A percentile compares a stretch with the other conserved stretches of the same genome.
Evolutionary conservation across 1,140 invertebrate species (phyloP).

Genomic region (Oscheius sp.): DNA sequence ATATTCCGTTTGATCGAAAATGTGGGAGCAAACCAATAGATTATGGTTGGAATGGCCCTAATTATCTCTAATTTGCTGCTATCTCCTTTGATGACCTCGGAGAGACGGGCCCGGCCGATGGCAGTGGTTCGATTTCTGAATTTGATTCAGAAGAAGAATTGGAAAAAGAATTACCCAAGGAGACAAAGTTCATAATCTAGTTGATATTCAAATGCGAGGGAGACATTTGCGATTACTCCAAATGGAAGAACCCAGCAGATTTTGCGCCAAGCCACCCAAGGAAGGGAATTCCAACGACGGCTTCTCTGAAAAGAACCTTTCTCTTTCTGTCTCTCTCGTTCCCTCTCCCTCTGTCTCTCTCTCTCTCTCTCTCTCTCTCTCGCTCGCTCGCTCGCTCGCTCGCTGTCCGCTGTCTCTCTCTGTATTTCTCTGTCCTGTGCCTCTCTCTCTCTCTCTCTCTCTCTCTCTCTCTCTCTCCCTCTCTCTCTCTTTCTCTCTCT

Average conservation of each 20-base stretch:
- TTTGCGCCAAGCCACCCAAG: constrained; percentile 30
- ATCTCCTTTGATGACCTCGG: constrained; percentile 11
- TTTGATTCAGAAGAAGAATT: background rate
- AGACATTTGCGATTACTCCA: constrained; percentile 23
- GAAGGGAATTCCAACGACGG: constrained; percentile 19
- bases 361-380: background rate
- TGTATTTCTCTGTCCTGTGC: too few relatives aligned
- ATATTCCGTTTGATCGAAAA: background rate
- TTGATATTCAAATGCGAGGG: constrained; percentile 20
- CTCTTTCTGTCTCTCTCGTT: background rate
- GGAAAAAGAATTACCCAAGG: constrained; percentile 5
- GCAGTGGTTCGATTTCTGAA: constrained; percentile 17
- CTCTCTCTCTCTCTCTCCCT: background rate
- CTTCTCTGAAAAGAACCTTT: constrained; percentile 10
- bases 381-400: background rate
- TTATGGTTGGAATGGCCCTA: constrained; percentile 3
- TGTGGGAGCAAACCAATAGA: constrained; percentile 9
- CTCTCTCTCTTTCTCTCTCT: background rate
- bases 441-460: too few relatives aligned
- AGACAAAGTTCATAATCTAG: constrained; percentile 26
- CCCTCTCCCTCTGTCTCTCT: background rate
- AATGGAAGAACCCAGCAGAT: constrained; percentile 25
- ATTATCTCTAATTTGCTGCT: constrained; percentile 19
- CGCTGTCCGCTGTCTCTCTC: background rate
- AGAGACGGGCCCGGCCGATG: constrained; percentile 16